phyloP scores from a whole-genome alignment of 2,888 invertebrate species.

The Iphiclides podalirius region DNA sequence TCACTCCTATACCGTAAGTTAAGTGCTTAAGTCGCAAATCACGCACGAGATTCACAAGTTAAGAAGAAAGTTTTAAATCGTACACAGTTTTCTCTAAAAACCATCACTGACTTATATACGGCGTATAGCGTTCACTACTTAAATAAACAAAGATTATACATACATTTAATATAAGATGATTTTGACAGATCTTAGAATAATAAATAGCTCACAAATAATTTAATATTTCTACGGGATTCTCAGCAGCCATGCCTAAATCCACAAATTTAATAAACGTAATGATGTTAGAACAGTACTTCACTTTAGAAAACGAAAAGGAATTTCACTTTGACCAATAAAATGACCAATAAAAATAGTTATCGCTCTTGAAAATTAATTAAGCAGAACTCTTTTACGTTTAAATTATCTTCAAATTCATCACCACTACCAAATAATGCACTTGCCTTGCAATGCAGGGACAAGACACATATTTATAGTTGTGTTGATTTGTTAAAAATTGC shows the following conservation, averaged over 20 bases:
- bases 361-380: background rate
- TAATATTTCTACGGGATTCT: conserved; percentile 46
- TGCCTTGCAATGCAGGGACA: background rate
- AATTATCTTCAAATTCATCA: conserved; percentile 9
- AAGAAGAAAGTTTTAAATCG: conserved; percentile 38
- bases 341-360: no score
- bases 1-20: no score
- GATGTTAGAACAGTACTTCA: conserved; percentile 4
- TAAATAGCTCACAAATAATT: no score
- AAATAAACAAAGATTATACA: conserved; percentile 13
- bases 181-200: conserved; percentile 20
- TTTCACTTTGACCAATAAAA: conserved; percentile 10
- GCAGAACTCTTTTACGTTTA: background rate
- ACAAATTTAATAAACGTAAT: conserved; percentile 23
- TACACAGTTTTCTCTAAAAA: conserved; percentile 34
- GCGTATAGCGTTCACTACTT: background rate
- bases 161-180: conserved; percentile 23
- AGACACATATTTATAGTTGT: background rate
- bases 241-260: conserved; percentile 44
- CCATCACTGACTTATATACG: conserved; percentile 7
- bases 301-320: background rate
- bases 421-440: background rate
- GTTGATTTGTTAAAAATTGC: background rate
- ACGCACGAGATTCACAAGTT: conserved; percentile 19
- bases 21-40: conserved; percentile 34